Base-by-base conservation (phyloP, 2,797 vertebrate genomes). In the Xenentodon cancila region DNA sequence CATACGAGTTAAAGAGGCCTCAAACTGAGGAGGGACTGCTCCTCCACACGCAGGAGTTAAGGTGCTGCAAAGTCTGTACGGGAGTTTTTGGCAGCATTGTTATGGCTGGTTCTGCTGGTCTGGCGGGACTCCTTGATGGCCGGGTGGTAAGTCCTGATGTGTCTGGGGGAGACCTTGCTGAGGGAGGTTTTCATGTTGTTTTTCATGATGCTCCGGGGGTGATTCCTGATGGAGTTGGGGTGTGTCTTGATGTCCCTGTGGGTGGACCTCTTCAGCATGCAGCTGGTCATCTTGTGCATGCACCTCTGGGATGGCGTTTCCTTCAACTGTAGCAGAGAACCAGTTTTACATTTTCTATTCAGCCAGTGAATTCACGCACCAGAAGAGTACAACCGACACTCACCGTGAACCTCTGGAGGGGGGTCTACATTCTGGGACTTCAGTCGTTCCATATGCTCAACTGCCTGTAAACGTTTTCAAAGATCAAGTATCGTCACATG, bases 401-500 rank as follows among this genome's bases (percentile, higher is more conserved):
- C 88, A 92, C 95, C 85, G 1, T 84, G 89, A 73, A 92, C 93
- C 73, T 93, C 94, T 51, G 93, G 86, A 53, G 92, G 92, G 43
- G 91, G 86, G 18, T 90, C 92, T 64, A 82, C 88, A 59, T 95
- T 95, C 66, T 96, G 95, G 45, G 92, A 87, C 89, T 95, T 98
- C 76, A 96, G 93, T 32, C 93, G 93, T 74, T 97, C 96, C 96
- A 99, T 95, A 64, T 99, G 96, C 64, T 98, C 96, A 48, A 97
- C 93, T 0, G 95, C 97, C 97, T 99, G 75, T 50, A 81, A 78
- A 1, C 46, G 71, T 25, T 52, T 57, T 19, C 45, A 21, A 30
- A 30, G 3, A 16, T 17, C 19, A 56, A 1, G 2, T 59, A 42
- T 37, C n/a, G 8, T 51, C 46, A 18, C 1, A 48, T 68, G 25